These are phyloP conservation scores for Macrotrachela quadricornifera DNA, from an alignment of 1,140 invertebrate genomes.

Conservation along the genomic window DNA sequence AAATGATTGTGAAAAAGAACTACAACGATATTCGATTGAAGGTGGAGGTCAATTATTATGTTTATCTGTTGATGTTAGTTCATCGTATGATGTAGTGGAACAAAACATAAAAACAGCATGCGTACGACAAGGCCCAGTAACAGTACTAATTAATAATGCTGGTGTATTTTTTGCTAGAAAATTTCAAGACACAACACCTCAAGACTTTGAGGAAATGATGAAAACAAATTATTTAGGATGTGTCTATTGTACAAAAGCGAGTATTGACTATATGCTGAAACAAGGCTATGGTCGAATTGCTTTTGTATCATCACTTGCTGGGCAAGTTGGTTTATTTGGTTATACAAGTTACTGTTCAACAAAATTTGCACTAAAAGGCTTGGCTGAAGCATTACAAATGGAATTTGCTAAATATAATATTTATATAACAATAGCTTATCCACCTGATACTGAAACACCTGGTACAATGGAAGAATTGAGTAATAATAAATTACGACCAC, in stretches of 20 bases:
- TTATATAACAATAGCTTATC: slow-evolving; percentile 59
- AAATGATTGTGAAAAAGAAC: too few species aligned
- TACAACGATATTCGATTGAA: too few species aligned
- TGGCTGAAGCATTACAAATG: slow-evolving; percentile 78
- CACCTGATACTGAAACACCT: slow-evolving; percentile 91
- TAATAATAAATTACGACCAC: too few species aligned
- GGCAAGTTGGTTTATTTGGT: slow-evolving; percentile 69
- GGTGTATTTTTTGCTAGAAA: not conserved
- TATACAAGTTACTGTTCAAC: slow-evolving; percentile 68
- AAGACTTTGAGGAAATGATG: not conserved
- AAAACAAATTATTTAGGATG: slow-evolving; percentile 6
- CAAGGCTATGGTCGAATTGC: slow-evolving; percentile 18
- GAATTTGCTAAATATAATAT: slow-evolving; percentile 47
- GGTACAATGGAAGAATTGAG: slow-evolving; percentile 69
- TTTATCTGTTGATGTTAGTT: too few species aligned
- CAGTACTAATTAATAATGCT: slow-evolving; percentile 8
- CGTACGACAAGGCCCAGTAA: not conserved
- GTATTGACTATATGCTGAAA: not conserved
- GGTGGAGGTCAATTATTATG: too few species aligned
- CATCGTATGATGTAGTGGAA: too few species aligned
- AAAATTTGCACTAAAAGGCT: slow-evolving; percentile 79
- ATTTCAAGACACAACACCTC: not conserved
- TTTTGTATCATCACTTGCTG: slow-evolving; percentile 67
- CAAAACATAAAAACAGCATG: too few species aligned
- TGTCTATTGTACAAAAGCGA: slow-evolving; percentile 4